Evolutionary conservation across 2,113 vertebrate species (phyloP), one percentile per base, ranked within the genome.

Genomic region (Spea bombifrons): DNA sequence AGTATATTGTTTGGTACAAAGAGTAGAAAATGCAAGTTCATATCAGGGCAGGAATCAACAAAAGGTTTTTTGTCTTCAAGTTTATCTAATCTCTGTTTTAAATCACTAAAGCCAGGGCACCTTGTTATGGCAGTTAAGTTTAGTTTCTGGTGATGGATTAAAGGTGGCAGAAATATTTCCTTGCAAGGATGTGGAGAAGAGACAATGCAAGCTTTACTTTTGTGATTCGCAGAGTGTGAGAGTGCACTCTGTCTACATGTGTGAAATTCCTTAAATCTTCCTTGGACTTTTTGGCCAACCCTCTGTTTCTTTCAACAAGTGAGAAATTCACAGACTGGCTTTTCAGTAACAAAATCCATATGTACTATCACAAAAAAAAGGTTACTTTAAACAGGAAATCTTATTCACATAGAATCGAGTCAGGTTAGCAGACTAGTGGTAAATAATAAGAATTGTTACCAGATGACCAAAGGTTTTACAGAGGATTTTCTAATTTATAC

Each of bases 11-110:
- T 66, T 66, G 61, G 17, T 63, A 77, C 12, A 30, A 59, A 59
- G 8, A 59, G 50, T 12, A 47, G 13, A 77, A 76, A 79, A 47
- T 68, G 52, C 13, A 74, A 68, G 71, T 80, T 80, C 78, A 80
- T 57, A 80, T 80, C 53, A 80, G 78, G 77, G 63, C 70, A 80
- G 59, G 70, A 73, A 55, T 66, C 63, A 73, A 52, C 77, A 67
- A 73, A 57, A 80, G 52, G 50, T 15, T 73, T n/a, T 68, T 52
- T 61, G 52, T 67, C 16, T 52, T 80, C 45, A 61, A 63, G 66
- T 74, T 80, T 80, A 80, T 80, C 78, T 80, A 74, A 73, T 68
- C 71, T 80, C 71, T 80, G 48, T 73, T 73, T 80, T 43, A 80
- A 73, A 74, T 80, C 71, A 49, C 45, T 80, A 80, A 74, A 74